Base-by-base conservation (phyloP, 2,888 invertebrate species). In the Pediacus dermestoides region DNA sequence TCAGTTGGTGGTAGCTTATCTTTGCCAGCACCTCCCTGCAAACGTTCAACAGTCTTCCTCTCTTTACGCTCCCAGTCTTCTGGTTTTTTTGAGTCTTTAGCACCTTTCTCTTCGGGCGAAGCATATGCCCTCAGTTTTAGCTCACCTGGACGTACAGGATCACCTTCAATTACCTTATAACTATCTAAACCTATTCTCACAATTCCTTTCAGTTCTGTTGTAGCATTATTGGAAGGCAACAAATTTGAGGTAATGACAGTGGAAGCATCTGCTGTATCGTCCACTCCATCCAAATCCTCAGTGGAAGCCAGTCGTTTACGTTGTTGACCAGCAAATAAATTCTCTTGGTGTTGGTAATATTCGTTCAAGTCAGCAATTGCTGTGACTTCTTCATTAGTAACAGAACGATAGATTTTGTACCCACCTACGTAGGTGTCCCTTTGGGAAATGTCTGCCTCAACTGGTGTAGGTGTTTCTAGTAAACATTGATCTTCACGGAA, bases 401-500 rank as follows among this genome's bases (percentile, higher is more conserved):
- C 34, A 31, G 42, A 41, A 52, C 36, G 18, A 11, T 15, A 31
- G 15, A 18, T 18, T 18, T 37, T 25, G 11, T 56, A 57, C 38
- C 44, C 50, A 22, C 50, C 55, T 36, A 60, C 44, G 38, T 50
- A 56, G 30, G 52, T 42, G 16, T 41, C 22, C 13, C 27, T 23
- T 16, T 42, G 35, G 7, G 30, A 14, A 4, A 34, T 15, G 18
- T 37, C 35, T 18, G 60, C 61, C 39, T 63, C 63, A 22, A 57
- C 57, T 8, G 69, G 66, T 16, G 70, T 70, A 6, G 72, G 71
- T 16, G 72, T 73, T 58, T 73, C 73, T 57, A 72, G 55, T 31
- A 71, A 64, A 53, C 65, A 71, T 48, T 70, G 69, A 50, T 72
- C 72, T 57, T 70, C 70, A 51, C 68, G 71, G 58, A 73, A 74